Base-by-base conservation (phyloP, 2,888 invertebrate genomes). In the Thereva nobilitata region DNA sequence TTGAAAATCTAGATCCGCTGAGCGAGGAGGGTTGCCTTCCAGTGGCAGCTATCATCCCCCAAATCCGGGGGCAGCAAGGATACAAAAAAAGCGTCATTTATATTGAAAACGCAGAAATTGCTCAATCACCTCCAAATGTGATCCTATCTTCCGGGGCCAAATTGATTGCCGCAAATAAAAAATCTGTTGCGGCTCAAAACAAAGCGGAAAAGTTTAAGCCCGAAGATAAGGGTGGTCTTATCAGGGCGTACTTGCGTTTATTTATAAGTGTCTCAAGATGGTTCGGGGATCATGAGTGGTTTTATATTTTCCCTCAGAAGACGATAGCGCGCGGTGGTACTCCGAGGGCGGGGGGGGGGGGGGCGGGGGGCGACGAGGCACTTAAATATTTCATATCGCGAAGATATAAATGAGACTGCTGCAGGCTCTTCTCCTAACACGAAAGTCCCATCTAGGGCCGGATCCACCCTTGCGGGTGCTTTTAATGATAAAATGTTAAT, bases 401-500 rank as follows among this genome's bases (percentile, higher is more conserved):
- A 61, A 68, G 63, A 69, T 69, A 67, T 67, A 69, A 69, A 67
- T 66, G 65, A 65, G 54, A 63, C 50, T 45, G 67, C 69, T 67
- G 59, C 55, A 65, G 69, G 69, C 67, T 42, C 57, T 69, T 69
- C 67, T 59, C 41, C 45, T 49, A 69, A 69, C 69, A 69, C 65
- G 64, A 69, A 69, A 69, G 54, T 66, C 67, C 69, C 67, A 69
- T 69, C 69, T 69, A 61, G 64, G 53, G 54, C 37, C 42, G 38
- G 50, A 56, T 47, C 59, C 61, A 55, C 67, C 64, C 65, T 67
- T 66, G 69, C 65, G 69, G 64, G 69, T 69, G 53, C 63, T 69
- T 61, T 69, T 69, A 69, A 69, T 69, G 69, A 69, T 69, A 69
- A 67, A 69, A 69, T 69, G 69, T 69, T 69, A 69, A 69, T 69